phyloP scores from a whole-genome alignment of 2,888 invertebrate species.

The Gryllus longicercus region DNA sequence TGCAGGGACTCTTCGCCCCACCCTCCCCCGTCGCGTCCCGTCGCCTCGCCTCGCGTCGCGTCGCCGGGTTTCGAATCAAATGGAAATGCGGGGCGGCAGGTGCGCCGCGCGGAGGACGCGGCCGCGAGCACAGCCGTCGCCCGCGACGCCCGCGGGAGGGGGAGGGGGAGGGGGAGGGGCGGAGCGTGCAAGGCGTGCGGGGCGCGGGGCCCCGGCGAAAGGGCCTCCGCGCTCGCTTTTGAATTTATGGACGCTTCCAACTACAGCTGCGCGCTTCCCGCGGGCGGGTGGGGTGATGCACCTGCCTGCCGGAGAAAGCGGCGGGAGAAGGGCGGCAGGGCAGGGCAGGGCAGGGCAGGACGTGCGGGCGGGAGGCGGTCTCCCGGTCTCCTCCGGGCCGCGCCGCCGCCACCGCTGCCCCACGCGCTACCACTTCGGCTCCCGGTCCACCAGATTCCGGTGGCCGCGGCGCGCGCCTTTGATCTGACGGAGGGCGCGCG shows the following conservation, averaged over 20 bases:
- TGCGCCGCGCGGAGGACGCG: not conserved
- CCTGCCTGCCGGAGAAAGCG: not conserved
- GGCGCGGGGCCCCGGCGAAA: not conserved
- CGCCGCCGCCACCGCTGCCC: too few species aligned
- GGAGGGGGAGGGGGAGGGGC: not conserved
- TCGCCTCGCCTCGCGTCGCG: too few species aligned
- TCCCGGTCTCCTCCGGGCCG: too few species aligned
- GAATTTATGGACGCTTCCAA: not conserved
- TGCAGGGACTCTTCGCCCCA: too few species aligned
- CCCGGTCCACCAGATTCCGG: not conserved
- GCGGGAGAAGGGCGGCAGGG: not conserved
- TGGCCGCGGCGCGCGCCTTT: not conserved
- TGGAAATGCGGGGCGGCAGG: not conserved
- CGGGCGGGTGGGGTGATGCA: not conserved
- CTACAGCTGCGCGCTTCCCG: slow-evolving; percentile 9
- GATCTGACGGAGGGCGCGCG: not conserved
- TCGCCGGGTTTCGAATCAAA: not conserved
- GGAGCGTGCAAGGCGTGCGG: not conserved
- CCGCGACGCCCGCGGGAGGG: not conserved
- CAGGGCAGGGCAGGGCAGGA: not conserved
- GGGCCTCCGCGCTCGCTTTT: not conserved
- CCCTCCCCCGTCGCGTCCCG: too few species aligned
- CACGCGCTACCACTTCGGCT: too few species aligned
- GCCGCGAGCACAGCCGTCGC: not conserved
- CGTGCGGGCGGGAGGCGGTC: not conserved